Conservation (phyloP, 1,140 invertebrate species). For the Mycetomoellerius zeteki region DNA sequence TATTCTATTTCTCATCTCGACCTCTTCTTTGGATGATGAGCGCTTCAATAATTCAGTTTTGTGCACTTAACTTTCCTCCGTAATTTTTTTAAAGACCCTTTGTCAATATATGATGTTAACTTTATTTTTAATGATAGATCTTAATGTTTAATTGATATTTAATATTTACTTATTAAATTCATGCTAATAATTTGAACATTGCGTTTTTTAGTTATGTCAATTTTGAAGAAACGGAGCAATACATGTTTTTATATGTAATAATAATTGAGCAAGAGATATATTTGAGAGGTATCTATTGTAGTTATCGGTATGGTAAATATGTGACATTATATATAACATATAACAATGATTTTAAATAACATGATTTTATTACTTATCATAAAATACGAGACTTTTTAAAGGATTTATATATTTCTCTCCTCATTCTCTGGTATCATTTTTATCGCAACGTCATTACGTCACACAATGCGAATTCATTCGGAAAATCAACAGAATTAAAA, state of each 20-base stretch:
- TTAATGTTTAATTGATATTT: too few relatives aligned
- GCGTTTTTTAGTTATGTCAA: too few relatives aligned
- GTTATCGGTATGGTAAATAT: not conserved
- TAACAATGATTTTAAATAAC: too few relatives aligned
- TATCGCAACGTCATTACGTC: not conserved
- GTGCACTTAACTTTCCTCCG: not conserved
- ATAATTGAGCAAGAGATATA: not conserved
- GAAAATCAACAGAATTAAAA: conserved; percentile 47
- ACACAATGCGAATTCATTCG: not conserved
- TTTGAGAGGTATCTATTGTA: not conserved
- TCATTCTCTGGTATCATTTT: conserved; percentile 1
- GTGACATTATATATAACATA: not conserved
- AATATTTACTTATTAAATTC: too few relatives aligned
- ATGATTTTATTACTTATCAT: conserved; percentile 32
- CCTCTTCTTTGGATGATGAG: not conserved
- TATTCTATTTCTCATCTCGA: conserved; percentile 18
- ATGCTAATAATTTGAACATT: too few relatives aligned
- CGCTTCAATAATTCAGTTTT: conserved; percentile 20
- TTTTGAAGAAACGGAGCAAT: too few relatives aligned
- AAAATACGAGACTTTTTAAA: conserved; percentile 22
- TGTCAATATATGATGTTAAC: not conserved
- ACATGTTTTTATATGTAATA: not conserved
- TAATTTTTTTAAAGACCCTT: not conserved
- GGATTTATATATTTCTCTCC: not conserved
- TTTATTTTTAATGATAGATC: too few relatives aligned